These are phyloP conservation scores for Cyclophora punctaria DNA, from an alignment of 2,888 invertebrate species.

Conservation along the genomic window DNA sequence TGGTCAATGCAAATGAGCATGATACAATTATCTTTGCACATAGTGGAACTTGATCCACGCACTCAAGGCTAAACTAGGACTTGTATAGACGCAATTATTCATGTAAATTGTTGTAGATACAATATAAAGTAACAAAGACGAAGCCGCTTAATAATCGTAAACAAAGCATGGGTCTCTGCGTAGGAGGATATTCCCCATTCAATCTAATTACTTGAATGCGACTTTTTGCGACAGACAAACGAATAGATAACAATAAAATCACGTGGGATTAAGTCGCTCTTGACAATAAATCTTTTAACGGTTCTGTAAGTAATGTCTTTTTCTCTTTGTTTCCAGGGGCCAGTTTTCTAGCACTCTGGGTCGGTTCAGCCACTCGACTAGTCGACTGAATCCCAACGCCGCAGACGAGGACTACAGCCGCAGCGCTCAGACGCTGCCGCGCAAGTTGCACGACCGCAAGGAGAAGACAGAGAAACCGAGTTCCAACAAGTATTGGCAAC, in stretches of 20 bases:
- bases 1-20: conserved; percentile 45
- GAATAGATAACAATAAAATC: conserved; percentile 21
- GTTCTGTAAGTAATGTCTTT: conserved; percentile 21
- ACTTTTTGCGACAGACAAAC: conserved; percentile 54
- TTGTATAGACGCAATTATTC: conserved; percentile 18
- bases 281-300: conserved; percentile 5
- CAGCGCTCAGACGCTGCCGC: conserved; percentile 85
- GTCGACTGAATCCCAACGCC: conserved; percentile 78
- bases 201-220: conserved; percentile 57
- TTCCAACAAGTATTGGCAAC: conserved; percentile 63
- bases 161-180: conserved; percentile 54
- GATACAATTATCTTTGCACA: conserved; percentile 47
- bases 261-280: neutral
- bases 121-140: conserved; percentile 22
- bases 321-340: conserved; percentile 73
- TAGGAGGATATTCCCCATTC: conserved; percentile 61
- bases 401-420: conserved; percentile 73
- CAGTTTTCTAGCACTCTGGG: conserved; percentile 85
- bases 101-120: conserved; percentile 15
- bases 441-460: conserved; percentile 75
- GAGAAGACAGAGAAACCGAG: conserved; percentile 64
- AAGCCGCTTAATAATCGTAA: conserved; percentile 36
- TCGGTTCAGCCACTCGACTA: conserved; percentile 87
- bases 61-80: conserved; percentile 15
- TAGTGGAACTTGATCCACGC: conserved; percentile 22